Base-by-base conservation (phyloP, 1,140 invertebrate genomes). In the Camponotus vicinus region DNA sequence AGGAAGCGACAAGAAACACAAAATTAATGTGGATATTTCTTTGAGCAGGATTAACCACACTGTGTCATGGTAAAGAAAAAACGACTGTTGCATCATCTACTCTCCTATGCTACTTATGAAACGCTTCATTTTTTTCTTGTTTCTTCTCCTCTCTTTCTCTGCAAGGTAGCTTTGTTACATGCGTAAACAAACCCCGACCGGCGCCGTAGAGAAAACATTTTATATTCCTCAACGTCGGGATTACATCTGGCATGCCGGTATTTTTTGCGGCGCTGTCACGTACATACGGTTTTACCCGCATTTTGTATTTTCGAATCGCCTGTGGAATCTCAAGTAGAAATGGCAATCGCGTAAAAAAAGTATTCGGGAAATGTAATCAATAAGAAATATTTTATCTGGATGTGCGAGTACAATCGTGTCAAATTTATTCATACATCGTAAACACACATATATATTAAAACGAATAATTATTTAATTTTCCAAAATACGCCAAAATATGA, bases 181-280 rank as follows among this genome's bases (percentile, higher is more conserved):
- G 57, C 67, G 64, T 84, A 86, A 86, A 86, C 85, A 83, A 52
- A 82, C 79, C 27, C 11, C 49, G 15, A 7, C n/a, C 52, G 59
- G 13, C 18, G n/a, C 27, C 66, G 34, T 69, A 34, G 63, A 45
- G 73, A 70, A 69, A 86, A 57, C 84, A 64, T 86, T 85, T 85
- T 86, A 86, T 86, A 88, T 88, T 86, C 84, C 79, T 88, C 75
- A 80, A 86, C 67, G 42, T 55, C 64, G 66, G 84, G 67, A 88
- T 88, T 86, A 86, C 75, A 42, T 77, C 61, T 59, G 34, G 64
- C n/a, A 61, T 18, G 64, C 45, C 49, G 37, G n/a, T 52, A 70
- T 86, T 69, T 80, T 86, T 71, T 86, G 57, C 76, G 45, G n/a
- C 49, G 32, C 79, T 7, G 79, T 83, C 79, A 82, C 78, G 67